A percentile compares a stretch with the other conserved stretches of the same genome.
Conservation (phyloP, 1,140 invertebrate genomes). For the Euschistus heros region DNA sequence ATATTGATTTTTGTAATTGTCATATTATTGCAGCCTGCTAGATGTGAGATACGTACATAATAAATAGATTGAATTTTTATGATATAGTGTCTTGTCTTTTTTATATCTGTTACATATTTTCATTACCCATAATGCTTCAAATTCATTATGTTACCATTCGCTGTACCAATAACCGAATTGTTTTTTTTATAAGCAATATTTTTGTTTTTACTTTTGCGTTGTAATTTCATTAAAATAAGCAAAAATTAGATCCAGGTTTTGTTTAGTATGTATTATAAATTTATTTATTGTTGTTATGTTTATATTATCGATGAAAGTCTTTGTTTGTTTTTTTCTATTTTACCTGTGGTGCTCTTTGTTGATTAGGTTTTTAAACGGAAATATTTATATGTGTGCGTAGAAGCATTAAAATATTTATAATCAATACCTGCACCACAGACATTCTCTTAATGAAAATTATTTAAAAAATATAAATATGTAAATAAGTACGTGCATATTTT, state of each 20-base stretch:
- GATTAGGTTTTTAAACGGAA: slow-evolving; percentile 4
- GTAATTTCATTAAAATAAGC: not conserved
- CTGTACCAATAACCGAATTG: not conserved
- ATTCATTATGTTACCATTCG: not conserved
- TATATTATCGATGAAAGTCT: not conserved
- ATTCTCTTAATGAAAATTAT: not conserved
- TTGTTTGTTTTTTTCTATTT: too few species aligned
- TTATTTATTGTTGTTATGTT: not conserved
- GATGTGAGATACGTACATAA: not conserved
- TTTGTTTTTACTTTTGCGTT: too few species aligned
- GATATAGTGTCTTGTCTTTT: not conserved
- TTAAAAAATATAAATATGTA: slow-evolving; percentile 12
- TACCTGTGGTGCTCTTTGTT: not conserved
- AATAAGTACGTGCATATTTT: not conserved
- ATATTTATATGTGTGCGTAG: too few species aligned
- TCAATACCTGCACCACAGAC: not conserved
- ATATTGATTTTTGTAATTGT: not conserved
- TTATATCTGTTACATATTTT: not conserved
- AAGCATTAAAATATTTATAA: not conserved
- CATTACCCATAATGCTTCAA: not conserved
- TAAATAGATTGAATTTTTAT: slow-evolving; percentile 5
- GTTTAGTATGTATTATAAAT: not conserved
- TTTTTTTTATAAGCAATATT: not conserved
- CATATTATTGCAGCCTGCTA: not conserved
- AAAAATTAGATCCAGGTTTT: not conserved